These are phyloP conservation scores for Peromyscus attwateri DNA, from an alignment of 2,797 vertebrate genomes.

Conservation along the genomic window DNA sequence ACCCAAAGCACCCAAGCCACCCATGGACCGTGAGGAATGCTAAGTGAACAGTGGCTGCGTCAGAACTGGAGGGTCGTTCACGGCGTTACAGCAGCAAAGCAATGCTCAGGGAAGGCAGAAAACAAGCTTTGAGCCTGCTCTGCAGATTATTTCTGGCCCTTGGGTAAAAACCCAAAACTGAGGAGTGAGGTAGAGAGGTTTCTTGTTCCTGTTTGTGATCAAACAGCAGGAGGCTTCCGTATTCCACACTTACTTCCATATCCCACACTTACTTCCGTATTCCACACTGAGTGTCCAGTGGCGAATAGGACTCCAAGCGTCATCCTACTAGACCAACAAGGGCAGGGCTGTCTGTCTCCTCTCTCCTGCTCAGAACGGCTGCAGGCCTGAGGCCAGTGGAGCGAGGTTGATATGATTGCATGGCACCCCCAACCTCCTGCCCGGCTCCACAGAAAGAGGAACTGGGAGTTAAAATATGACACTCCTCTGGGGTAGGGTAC, in stretches of 20 bases:
- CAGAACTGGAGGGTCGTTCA: background rate
- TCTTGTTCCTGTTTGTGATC: background rate
- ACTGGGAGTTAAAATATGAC: background rate
- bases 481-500: background rate
- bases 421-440: too few relatives aligned
- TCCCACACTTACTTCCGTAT: too few relatives aligned
- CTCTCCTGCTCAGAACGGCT: background rate
- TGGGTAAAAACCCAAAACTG: background rate
- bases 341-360: background rate
- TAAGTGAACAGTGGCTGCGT: background rate
- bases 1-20: background rate
- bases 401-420: background rate
- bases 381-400: background rate
- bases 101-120: background rate
- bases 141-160: background rate
- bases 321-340: background rate
- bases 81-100: accelerated
- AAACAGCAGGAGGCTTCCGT: background rate
- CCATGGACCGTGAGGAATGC: background rate
- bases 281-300: background rate
- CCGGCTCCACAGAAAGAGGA: background rate
- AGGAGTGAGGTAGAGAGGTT: background rate
- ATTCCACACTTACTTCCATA: background rate
- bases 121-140: background rate
- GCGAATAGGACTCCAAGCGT: background rate